Conservation (phyloP, 2,888 invertebrate genomes). For the Sepiola atlantica region DNA sequence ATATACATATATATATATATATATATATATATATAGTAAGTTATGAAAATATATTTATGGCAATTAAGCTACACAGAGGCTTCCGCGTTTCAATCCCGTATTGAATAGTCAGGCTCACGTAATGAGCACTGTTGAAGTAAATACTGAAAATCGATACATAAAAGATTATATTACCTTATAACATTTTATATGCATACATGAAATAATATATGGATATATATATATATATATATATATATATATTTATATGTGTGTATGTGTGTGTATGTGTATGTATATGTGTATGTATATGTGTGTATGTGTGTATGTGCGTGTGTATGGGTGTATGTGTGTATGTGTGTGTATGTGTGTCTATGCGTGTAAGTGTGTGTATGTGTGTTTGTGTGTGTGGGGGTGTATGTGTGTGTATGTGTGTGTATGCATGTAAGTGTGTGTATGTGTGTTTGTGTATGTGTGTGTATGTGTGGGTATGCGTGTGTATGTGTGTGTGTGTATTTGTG, state of each 20-base stretch:
- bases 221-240: background rate
- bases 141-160: too few species aligned
- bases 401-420: background rate
- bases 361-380: background rate
- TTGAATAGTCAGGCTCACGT: too few species aligned
- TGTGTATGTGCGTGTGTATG: background rate
- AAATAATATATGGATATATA: background rate
- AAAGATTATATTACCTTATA: too few species aligned
- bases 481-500: too few species aligned
- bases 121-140: too few species aligned
- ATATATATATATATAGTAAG: too few species aligned
- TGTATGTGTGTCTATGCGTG: background rate
- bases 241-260: background rate
- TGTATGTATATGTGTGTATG: background rate
- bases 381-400: background rate
- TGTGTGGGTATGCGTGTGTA: too few species aligned
- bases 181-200: background rate
- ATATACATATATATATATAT: too few species aligned
- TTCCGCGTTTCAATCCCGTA: too few species aligned
- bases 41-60: too few species aligned
- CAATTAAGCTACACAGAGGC: too few species aligned
- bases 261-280: background rate
- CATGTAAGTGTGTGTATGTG: background rate
- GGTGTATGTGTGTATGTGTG: background rate
- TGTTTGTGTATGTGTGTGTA: too few species aligned